These are phyloP conservation scores for Micromussa lordhowensis DNA, from an alignment of 92 coral and sea anemone genomes.

Conservation along the genomic window DNA sequence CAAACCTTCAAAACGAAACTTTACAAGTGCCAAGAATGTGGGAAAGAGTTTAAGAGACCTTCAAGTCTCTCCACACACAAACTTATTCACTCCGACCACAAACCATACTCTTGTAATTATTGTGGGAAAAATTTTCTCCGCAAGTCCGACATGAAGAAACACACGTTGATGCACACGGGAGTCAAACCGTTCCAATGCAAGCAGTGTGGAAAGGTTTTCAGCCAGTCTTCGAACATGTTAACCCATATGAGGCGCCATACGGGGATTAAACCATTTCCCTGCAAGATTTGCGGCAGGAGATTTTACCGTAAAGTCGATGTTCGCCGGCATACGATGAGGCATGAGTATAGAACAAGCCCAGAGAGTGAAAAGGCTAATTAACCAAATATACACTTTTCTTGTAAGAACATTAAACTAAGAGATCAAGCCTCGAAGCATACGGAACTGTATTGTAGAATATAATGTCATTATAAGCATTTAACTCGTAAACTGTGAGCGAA, in stretches of 20 bases:
- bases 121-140: slow-evolving; percentile 90
- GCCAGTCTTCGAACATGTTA: slow-evolving; percentile 90
- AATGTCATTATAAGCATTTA: background rate
- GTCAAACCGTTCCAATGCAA: slow-evolving; percentile 91
- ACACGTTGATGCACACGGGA: slow-evolving; percentile 90
- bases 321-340: slow-evolving; percentile 84
- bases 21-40: slow-evolving; percentile 84
- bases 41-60: slow-evolving; percentile 88
- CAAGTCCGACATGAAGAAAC: slow-evolving; percentile 94
- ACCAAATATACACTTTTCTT: background rate
- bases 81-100: slow-evolving; percentile 89
- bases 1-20: slow-evolving; percentile 57
- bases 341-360: slow-evolving; percentile 72
- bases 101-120: slow-evolving; percentile 82
- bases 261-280: slow-evolving; percentile 87
- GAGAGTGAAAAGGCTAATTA: slow-evolving; percentile 16
- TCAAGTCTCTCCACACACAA: slow-evolving; percentile 90
- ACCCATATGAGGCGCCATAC: slow-evolving; percentile 92
- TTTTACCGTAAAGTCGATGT: slow-evolving; percentile 91
- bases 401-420: background rate
- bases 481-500: background rate
- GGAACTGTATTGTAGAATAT: background rate
- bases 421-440: background rate
- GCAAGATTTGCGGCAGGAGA: slow-evolving; percentile 83
- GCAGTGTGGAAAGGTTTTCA: slow-evolving; percentile 91